A percentile compares a stretch with the other conserved stretches of the same genome.
These are phyloP conservation scores for Callithrix jacchus DNA, from an alignment of 2,113 vertebrate genomes.

Conservation along the genomic window DNA sequence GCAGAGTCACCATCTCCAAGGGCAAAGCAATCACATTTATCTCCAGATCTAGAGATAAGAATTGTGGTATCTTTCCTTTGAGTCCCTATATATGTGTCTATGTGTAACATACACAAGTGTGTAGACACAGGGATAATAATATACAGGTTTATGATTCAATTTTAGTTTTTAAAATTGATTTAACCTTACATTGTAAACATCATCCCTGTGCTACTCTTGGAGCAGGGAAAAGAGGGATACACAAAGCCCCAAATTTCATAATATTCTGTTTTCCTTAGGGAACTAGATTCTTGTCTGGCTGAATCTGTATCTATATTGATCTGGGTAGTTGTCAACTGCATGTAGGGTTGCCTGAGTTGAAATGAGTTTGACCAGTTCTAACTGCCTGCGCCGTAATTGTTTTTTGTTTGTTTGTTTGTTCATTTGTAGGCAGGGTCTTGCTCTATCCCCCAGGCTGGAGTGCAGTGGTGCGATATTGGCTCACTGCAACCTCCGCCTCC, in stretches of 20 bases:
- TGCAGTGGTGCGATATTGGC: no score
- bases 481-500: no score
- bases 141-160: background rate
- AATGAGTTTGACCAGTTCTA: conserved; percentile 82
- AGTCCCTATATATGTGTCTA: background rate
- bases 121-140: background rate
- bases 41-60: background rate
- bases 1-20: background rate
- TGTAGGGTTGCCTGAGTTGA: conserved; percentile 89
- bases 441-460: no score
- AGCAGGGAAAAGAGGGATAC: background rate
- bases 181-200: background rate
- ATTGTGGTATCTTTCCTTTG: conserved; percentile 9
- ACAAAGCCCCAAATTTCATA: background rate
- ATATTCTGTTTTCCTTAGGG: conserved; percentile 78
- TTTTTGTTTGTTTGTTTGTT: no score
- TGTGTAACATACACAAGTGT: background rate
- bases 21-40: background rate
- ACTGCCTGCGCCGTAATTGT: background rate
- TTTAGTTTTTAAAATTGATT: background rate
- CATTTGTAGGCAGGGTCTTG: no score
- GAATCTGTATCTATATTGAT: conserved; percentile 92
- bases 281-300: conserved; percentile 91
- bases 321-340: conserved; percentile 92
- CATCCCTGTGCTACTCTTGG: background rate